Conservation (phyloP, 2,888 invertebrate genomes). For the Eristalis tenax region DNA sequence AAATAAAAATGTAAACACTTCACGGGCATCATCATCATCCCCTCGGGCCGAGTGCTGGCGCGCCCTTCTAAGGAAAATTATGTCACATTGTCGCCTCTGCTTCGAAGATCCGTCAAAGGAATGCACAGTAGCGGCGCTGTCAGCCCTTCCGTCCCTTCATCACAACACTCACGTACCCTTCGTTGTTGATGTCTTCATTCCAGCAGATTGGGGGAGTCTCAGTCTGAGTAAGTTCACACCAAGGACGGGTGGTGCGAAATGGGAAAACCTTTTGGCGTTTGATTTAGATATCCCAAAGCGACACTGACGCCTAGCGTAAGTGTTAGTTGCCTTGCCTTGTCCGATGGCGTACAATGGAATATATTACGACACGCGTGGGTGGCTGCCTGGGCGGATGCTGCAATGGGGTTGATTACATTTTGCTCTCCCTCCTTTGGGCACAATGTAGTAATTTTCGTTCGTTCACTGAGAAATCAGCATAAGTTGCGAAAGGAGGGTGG, state of each 20-base stretch:
- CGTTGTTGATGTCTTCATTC: conserved; percentile 60
- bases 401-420: conserved; percentile 56
- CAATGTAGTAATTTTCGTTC: conserved; percentile 52
- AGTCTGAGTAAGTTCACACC: conserved; percentile 30
- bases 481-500: conserved; percentile 31
- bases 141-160: not conserved
- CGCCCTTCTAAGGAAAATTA: conserved; percentile 37
- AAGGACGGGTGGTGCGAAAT: conserved; percentile 8
- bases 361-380: conserved; percentile 22
- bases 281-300: conserved; percentile 59
- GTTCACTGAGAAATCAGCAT: conserved; percentile 53
- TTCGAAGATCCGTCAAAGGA: conserved; percentile 48
- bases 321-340: conserved; percentile 34
- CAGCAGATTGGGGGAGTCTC: not conserved
- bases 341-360: conserved; percentile 41
- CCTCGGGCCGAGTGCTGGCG: not conserved
- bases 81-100: conserved; percentile 55
- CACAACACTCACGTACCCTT: conserved; percentile 11
- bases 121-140: conserved; percentile 27
- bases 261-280: conserved; percentile 53
- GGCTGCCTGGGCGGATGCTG: conserved; percentile 32
- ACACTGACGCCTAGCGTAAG: conserved; percentile 49
- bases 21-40: not conserved
- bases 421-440: conserved; percentile 24
- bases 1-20: conserved; percentile 67